Evolutionary conservation across 1,140 invertebrate species (phyloP).

Genomic region (Bombus pyrosoma): DNA sequence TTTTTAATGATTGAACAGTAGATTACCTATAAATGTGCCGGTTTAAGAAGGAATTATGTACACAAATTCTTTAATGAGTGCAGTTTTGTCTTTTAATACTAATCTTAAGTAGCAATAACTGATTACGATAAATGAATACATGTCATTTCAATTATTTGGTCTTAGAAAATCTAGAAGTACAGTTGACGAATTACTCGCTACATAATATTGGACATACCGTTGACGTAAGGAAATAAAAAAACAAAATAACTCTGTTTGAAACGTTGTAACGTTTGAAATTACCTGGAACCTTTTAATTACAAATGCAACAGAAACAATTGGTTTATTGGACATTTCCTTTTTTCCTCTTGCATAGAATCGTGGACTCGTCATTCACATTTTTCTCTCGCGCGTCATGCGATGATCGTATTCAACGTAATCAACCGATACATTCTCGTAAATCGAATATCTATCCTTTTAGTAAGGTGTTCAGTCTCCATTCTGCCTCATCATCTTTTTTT

Average conservation of each 20-base stretch:
- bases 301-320: slow-evolving; percentile 1
- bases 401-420: slow-evolving; percentile 23
- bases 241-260: neutral
- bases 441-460: slow-evolving; percentile 24
- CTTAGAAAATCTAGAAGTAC: neutral
- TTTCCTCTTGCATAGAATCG: neutral
- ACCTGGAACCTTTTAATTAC: neutral
- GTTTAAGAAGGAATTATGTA: too few relatives aligned
- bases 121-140: neutral
- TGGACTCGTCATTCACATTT: slow-evolving; percentile 41
- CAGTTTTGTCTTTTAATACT: neutral
- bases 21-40: too few relatives aligned
- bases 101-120: neutral
- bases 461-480: neutral
- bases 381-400: slow-evolving; percentile 20
- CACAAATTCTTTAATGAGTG: neutral
- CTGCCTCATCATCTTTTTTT: neutral
- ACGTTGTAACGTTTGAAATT: neutral
- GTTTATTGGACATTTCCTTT: slow-evolving; percentile 24
- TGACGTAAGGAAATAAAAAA: neutral
- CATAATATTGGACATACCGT: neutral
- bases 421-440: neutral
- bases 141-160: neutral
- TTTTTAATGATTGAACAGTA: neutral
- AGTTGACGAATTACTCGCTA: neutral